Base-by-base conservation (phyloP, 1,140 invertebrate species). In the Colletes gigas region DNA sequence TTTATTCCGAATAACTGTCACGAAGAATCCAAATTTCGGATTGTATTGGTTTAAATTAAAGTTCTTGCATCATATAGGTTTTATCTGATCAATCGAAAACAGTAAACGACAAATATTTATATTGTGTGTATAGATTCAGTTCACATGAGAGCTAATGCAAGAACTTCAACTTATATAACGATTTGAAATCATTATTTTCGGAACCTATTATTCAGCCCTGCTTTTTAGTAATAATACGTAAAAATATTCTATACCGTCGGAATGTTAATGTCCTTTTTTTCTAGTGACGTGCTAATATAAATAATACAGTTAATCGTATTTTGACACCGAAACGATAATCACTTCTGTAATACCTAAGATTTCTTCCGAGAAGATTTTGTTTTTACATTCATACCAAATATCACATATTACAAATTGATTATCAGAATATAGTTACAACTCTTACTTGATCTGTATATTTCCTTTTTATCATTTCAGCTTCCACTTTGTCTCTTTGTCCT, bases 401-500 rank as follows among this genome's bases (percentile, higher is more conserved):
- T 80, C 62, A 80, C 71, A 73, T 66, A 50, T 66, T 8, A 1
- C 50, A 54, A 62, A 10, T 47, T 55, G 3, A 21, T 19, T 63
- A 55, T 83, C 77, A 87, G 68, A 88, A 85, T 82, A 82, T 83
- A 4, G 89, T 89, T 12, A 90, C 79, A 65, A 82, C 83, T 73
- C 87, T 88, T 52, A 87, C 69, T 66, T 88, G 81, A 78, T 88
- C 79, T 2, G 78, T 81, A 9, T 81, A 83, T 59, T 89, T 89
- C 65, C 81, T 76, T 12, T 84, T 77, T 3, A 89, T 50, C 8
- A 73, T 88, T 52, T 89, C 68, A 2, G 62, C 77, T 66, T 88
- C 83, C 2, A 80, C 47, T 62, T 89, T 88, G 62, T 92, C 80
- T 68, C 74, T 88, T 81, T 89, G 83, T 4, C 90, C 91, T 89